Evolutionary conservation across 2,797 vertebrate species (phyloP).

Genomic region (Notoglanidium macrostoma): DNA sequence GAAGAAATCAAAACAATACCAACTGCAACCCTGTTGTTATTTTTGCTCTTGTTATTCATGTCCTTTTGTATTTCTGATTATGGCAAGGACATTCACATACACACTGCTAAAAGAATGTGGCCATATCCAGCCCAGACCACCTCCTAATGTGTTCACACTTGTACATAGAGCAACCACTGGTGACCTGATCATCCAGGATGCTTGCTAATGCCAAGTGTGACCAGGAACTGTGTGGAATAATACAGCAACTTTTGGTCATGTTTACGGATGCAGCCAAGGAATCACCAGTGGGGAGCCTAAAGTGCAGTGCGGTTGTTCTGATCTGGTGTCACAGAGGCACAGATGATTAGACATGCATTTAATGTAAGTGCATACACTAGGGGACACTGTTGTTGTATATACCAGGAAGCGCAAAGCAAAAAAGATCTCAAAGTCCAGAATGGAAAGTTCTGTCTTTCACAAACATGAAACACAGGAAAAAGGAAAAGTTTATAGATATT

Average conservation of each 20-base stretch:
- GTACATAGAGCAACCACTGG: too few species aligned
- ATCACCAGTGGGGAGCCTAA: background rate
- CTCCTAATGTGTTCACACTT: too few species aligned
- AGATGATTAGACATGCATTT: background rate
- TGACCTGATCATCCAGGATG: too few species aligned
- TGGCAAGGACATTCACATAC: too few species aligned
- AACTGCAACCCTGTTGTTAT: too few species aligned
- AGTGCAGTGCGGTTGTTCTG: too few species aligned
- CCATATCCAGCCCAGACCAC: too few species aligned
- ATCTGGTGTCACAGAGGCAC: background rate
- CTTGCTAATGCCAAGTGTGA: too few species aligned
- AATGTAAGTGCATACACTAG: background rate
- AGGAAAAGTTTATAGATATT: background rate
- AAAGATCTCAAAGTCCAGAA: background rate
- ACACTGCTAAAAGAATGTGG: too few species aligned
- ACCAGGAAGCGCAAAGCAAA: background rate
- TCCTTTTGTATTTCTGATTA: too few species aligned
- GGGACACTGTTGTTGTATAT: background rate
- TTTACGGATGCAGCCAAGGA: background rate
- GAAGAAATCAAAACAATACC: too few species aligned
- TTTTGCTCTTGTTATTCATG: too few species aligned
- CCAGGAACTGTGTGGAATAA: background rate
- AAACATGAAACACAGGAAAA: background rate
- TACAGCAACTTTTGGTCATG: background rate
- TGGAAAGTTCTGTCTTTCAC: background rate